Evolutionary conservation across 2,797 vertebrate genomes (phyloP), one percentile per base, ranked within the genome.

Genomic region (Threskiornis aethiopicus): DNA sequence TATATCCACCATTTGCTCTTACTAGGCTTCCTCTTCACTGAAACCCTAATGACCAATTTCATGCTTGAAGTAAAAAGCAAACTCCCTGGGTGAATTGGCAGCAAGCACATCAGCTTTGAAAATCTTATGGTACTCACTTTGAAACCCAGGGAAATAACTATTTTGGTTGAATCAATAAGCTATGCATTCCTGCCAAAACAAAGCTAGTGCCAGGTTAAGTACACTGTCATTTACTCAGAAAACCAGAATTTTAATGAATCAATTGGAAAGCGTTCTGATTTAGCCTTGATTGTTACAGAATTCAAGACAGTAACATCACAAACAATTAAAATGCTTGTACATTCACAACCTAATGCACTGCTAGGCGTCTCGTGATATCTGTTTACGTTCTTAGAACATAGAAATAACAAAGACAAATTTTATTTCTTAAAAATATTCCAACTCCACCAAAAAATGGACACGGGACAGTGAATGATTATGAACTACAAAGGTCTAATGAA

Each of bases 21-120:
- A 70, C 33, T 33, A 84, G 76, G 55, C 62, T 89, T 76, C 54
- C 70, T 91, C 46, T 89, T 93, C 75, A 61, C 89, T 66, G 72
- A 77, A 79, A 72, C 33, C 49, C 84, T 94, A 85, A 93, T 89
- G 87, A 91, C 79, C 83, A 78, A 91, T 91, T 84, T 91, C 87
- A 91, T 65, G 75, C 81, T 92, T 90, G 73, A 90, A 59, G 71
- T 54, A 76, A 79, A 86, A 79, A 73, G 49, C 22, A 76, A 89
- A 87, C 46, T 77, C 73, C 69, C 49, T 51, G 44, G 59, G 65
- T 67, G 80, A 84, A 82, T 42, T 46, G 61, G 86, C 61, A 93
- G 65, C 47, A 82, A 95, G 72, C 35, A 44, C 75, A 78, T 35
- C 83, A 59, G 69, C 83, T 90, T 66, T 41, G 41, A 84, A 91